Percentiles rank a stretch among this genome's conserved stretches.
These are phyloP conservation scores for Andrena minutula DNA, from an alignment of 2,888 invertebrate genomes.

Conservation along the genomic window DNA sequence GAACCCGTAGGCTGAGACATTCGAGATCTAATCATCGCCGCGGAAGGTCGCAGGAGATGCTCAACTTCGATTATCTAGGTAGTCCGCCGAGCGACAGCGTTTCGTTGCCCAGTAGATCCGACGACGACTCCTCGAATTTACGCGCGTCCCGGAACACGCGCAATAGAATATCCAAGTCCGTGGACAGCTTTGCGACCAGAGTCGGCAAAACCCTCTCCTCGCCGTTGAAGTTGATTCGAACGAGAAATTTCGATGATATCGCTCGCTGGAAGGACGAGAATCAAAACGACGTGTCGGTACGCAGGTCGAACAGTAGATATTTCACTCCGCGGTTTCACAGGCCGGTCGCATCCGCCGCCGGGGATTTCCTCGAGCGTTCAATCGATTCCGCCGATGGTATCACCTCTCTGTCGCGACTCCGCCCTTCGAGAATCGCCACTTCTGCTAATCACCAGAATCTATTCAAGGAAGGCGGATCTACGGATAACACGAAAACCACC, in stretches of 20 bases:
- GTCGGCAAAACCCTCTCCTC: constrained; percentile 15
- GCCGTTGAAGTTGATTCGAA: constrained; percentile 60
- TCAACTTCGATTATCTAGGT: constrained; percentile 45
- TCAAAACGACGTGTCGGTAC: constrained; percentile 59
- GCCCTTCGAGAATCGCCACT: not conserved
- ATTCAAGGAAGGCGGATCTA: not conserved
- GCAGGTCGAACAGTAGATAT: not conserved
- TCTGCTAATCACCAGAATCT: not conserved
- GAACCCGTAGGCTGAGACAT: constrained; percentile 58
- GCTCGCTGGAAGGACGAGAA: constrained; percentile 69
- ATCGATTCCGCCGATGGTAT: constrained; percentile 30
- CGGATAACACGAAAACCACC: not conserved
- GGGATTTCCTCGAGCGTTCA: not conserved
- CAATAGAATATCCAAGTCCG: constrained; percentile 64
- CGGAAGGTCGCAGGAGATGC: constrained; percentile 19
- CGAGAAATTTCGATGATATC: constrained; percentile 72
- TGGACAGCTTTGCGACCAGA: constrained; percentile 49
- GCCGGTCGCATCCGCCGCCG: not conserved
- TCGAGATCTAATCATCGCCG: not conserved
- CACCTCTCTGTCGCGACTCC: not conserved
- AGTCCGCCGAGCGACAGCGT: constrained; percentile 67
- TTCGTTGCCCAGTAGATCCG: constrained; percentile 61
- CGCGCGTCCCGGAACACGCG: not conserved
- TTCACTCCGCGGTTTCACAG: not conserved
- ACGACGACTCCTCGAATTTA: not conserved